Conservation (phyloP, 2,113 vertebrate species). For the Siphamia tubifer region DNA sequence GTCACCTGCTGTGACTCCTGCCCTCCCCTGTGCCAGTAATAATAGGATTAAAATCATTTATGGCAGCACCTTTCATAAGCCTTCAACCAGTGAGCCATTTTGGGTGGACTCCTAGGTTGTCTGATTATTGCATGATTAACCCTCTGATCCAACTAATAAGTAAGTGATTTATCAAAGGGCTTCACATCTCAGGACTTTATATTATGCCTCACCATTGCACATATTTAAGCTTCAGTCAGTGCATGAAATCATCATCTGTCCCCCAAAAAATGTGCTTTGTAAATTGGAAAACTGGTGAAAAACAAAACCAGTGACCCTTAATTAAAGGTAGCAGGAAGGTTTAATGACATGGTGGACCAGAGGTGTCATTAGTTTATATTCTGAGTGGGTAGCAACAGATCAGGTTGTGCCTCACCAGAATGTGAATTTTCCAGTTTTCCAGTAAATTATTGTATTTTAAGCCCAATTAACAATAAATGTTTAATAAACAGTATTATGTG, state of each 20-base stretch:
- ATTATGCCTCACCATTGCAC: background rate
- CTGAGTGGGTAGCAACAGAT: background rate
- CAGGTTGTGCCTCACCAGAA: too few relatives aligned
- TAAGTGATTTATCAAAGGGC: background rate
- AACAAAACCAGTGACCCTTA: background rate
- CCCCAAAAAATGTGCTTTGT: background rate
- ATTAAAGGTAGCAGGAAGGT: background rate
- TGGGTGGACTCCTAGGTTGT: background rate
- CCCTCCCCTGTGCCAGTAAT: constrained; percentile 37
- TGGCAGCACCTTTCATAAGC: constrained; percentile 11
- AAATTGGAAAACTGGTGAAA: background rate
- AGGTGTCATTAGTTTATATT: background rate
- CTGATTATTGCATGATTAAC: constrained; percentile 23
- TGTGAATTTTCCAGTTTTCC: too few relatives aligned
- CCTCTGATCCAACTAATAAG: constrained; percentile 3
- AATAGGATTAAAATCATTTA: constrained; percentile 53
- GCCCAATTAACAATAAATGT: too few relatives aligned
- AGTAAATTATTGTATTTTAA: too few relatives aligned
- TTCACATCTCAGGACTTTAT: background rate
- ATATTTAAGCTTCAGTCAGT: background rate
- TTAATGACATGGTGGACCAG: background rate
- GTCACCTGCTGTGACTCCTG: constrained; percentile 57
- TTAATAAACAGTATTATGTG: too few relatives aligned
- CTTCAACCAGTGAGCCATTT: constrained; percentile 27
- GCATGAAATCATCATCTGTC: background rate